phyloP scores from a whole-genome alignment of 2,888 invertebrate species.

The Campoplex capitator region DNA sequence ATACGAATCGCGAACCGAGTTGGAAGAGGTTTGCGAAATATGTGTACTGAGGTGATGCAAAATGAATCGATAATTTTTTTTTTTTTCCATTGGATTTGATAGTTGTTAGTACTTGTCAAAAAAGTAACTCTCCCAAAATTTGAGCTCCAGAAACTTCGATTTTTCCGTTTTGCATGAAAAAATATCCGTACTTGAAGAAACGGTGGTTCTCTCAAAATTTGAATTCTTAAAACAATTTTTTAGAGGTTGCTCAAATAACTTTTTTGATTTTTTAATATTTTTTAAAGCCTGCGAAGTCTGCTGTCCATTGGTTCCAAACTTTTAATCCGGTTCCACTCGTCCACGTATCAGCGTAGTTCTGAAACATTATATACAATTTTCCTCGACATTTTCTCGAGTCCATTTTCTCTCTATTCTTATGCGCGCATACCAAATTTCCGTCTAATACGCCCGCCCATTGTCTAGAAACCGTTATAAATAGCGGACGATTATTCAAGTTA shows the following conservation, averaged over 20 bases:
- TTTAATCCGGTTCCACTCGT: background rate
- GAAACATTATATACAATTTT: background rate
- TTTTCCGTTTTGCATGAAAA: too few relatives aligned
- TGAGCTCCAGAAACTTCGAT: too few relatives aligned
- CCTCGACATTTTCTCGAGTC: background rate
- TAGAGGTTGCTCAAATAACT: too few relatives aligned
- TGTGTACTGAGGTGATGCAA: background rate
- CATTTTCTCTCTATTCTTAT: background rate
- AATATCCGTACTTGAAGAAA: too few relatives aligned
- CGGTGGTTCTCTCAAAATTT: too few relatives aligned
- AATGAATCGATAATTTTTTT: too few relatives aligned
- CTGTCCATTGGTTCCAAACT: background rate
- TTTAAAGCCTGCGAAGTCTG: too few relatives aligned
- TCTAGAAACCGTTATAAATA: constrained; percentile 17
- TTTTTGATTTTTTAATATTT: too few relatives aligned
- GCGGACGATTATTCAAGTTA: constrained; percentile 24
- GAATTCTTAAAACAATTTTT: too few relatives aligned
- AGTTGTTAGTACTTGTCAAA: too few relatives aligned
- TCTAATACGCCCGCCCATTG: constrained; percentile 11
- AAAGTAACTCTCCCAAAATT: too few relatives aligned
- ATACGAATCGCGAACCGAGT: background rate
- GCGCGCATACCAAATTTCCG: constrained; percentile 1
- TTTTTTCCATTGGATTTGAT: too few relatives aligned
- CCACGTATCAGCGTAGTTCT: background rate
- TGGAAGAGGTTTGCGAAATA: background rate